Evolutionary conservation across 2,888 invertebrate genomes (phyloP).

Genomic region (Anagyrus pseudococci): DNA sequence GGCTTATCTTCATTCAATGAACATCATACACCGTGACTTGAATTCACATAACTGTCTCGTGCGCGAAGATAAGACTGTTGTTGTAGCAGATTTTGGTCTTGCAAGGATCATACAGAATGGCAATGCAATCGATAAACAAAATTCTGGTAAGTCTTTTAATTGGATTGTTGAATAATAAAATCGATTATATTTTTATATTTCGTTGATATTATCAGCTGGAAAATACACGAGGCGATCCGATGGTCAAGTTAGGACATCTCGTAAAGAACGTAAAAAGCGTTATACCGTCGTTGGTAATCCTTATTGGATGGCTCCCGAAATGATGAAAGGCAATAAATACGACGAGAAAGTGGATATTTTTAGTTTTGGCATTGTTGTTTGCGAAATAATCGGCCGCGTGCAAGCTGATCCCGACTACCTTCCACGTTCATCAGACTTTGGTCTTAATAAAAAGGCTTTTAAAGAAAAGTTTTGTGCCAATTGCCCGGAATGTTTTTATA

Average conservation of each 20-base stretch:
- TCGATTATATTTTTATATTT: background rate
- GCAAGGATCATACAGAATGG: conserved; percentile 77
- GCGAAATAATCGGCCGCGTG: conserved; percentile 95
- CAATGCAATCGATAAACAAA: conserved; percentile 56
- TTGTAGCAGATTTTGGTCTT: conserved; percentile 95
- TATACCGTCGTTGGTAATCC: conserved; percentile 97
- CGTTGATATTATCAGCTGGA: conserved; percentile 33
- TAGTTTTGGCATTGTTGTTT: conserved; percentile 93
- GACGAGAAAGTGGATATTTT: conserved; percentile 97
- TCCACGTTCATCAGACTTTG: conserved; percentile 90
- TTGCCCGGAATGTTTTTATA: conserved; percentile 88
- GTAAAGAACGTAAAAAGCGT: conserved; percentile 79
- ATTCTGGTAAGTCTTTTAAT: conserved; percentile 26
- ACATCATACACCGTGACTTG: conserved; percentile 93
- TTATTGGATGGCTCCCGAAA: conserved; percentile 99
- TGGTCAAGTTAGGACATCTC: conserved; percentile 65
- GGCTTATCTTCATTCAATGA: conserved; percentile 93
- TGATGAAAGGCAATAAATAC: conserved; percentile 96
- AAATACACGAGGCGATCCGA: conserved; percentile 56
- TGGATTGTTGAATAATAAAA: background rate
- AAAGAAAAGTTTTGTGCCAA: conserved; percentile 82
- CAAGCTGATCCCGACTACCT: conserved; percentile 94
- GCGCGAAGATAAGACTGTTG: conserved; percentile 87
- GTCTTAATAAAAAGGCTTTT: conserved; percentile 86
- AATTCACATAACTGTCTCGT: conserved; percentile 96